Percentiles rank a stretch among this genome's conserved stretches.
Evolutionary conservation across 2,113 vertebrate species (phyloP).

Genomic region (Amia ocellicauda): DNA sequence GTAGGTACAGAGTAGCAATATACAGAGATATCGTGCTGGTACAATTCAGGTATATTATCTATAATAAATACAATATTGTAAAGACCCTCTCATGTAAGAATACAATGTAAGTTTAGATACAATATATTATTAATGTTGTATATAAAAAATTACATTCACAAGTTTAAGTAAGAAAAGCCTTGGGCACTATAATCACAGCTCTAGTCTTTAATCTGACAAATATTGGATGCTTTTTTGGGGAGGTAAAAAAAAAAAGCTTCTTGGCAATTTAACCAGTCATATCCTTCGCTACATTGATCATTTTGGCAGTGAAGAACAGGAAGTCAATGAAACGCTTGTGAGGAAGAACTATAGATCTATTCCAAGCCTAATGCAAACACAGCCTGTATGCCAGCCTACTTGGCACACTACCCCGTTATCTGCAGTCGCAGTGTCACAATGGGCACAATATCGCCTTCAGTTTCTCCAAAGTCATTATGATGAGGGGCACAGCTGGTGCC

Average conservation of each 20-base stretch:
- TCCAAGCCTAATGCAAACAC: slow-evolving; percentile 4
- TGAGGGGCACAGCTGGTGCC: slow-evolving; percentile 9
- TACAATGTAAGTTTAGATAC: too few species aligned
- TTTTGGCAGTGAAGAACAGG: neutral
- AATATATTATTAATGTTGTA: too few species aligned
- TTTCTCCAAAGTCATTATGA: neutral
- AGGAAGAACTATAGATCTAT: slow-evolving; percentile 2
- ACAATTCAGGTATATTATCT: too few species aligned
- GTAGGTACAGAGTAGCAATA: too few species aligned
- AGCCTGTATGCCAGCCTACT: slow-evolving; percentile 15
- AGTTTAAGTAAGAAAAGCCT: too few species aligned
- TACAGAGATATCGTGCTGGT: too few species aligned
- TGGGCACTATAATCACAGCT: too few species aligned
- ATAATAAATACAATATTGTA: too few species aligned
- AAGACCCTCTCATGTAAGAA: too few species aligned
- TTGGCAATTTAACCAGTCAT: neutral
- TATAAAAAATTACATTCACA: too few species aligned
- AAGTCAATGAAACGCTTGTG: neutral
- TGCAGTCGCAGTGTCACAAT: neutral
- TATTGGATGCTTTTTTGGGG: too few species aligned
- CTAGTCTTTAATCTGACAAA: too few species aligned
- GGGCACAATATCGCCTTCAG: slow-evolving; percentile 4
- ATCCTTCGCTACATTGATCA: neutral
- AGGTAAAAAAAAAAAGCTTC: neutral
- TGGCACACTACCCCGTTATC: neutral